phyloP scores from a whole-genome alignment of 2,888 invertebrate genomes.

The Calephelis perditalis region DNA sequence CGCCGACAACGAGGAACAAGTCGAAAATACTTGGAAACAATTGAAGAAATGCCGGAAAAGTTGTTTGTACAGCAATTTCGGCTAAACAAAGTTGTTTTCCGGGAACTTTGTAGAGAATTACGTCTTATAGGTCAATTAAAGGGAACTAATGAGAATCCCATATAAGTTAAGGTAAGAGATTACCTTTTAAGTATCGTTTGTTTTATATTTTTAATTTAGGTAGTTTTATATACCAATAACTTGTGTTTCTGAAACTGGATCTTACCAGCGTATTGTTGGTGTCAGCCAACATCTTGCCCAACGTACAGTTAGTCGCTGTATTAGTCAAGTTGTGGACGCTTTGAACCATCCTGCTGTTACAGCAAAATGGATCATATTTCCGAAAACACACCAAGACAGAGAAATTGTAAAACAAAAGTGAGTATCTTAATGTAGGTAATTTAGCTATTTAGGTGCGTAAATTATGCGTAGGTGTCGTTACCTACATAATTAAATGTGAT shows the following conservation, averaged over 20 bases:
- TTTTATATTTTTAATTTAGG: too few relatives aligned
- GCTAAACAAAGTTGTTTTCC: constrained; percentile 18
- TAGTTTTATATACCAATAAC: too few relatives aligned
- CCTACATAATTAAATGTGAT: not conserved
- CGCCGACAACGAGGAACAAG: not conserved
- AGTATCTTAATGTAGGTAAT: not conserved
- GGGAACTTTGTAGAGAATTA: constrained; percentile 18
- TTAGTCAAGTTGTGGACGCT: constrained; percentile 27
- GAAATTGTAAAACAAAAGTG: not conserved
- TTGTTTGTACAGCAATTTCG: constrained; percentile 20
- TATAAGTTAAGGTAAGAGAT: constrained; percentile 22
- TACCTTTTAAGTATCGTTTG: not conserved
- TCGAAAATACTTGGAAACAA: constrained; percentile 17
- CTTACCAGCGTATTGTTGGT: constrained; percentile 27
- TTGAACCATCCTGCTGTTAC: constrained; percentile 20
- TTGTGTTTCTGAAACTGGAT: constrained; percentile 16
- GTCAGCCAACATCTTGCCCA: constrained; percentile 25
- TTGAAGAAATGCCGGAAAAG: constrained; percentile 22
- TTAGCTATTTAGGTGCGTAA: not conserved
- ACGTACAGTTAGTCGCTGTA: constrained; percentile 28
- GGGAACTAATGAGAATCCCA: constrained; percentile 23
- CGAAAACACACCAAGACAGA: not conserved
- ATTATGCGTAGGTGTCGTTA: not conserved
- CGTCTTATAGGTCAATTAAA: constrained; percentile 14
- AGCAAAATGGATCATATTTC: constrained; percentile 12